Percentiles rank a stretch among this genome's conserved stretches.
phyloP scores from a whole-genome alignment of 35 echinoderm and acorn worm genomes.

The Hemicentrotus pulcherrimus region DNA sequence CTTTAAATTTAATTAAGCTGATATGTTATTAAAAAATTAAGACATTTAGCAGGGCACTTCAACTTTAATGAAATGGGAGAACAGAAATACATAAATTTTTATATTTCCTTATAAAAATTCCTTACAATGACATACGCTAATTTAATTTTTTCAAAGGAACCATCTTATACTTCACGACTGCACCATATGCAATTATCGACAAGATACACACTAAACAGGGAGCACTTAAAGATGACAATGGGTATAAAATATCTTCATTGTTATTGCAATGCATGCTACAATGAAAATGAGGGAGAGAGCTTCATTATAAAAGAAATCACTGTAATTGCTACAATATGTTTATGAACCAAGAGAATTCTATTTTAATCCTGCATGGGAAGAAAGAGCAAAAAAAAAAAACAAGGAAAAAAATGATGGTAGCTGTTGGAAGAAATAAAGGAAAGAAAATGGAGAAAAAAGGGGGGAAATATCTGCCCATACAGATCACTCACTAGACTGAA shows the following conservation, averaged over 20 bases:
- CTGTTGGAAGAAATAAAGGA: constrained; percentile 48
- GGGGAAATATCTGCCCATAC: constrained; percentile 49
- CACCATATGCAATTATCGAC: neutral
- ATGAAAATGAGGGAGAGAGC: neutral
- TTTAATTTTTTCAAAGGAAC: too few relatives aligned
- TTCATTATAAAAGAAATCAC: neutral
- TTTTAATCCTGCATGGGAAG: neutral
- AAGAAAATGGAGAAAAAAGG: constrained; percentile 65
- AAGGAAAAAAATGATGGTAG: neutral
- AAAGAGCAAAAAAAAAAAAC: constrained; percentile 7
- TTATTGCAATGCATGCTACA: neutral
- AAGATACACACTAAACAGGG: neutral
- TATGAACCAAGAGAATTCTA: neutral
- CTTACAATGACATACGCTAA: too few relatives aligned
- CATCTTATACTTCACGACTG: neutral
- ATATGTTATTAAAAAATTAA: too few relatives aligned
- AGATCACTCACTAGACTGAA: constrained; percentile 21
- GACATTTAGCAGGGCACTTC: too few relatives aligned
- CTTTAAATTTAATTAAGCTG: too few relatives aligned
- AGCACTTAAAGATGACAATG: neutral
- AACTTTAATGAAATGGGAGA: too few relatives aligned
- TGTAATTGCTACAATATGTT: neutral
- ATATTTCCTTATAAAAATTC: too few relatives aligned
- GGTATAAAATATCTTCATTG: neutral
- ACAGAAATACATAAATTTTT: too few relatives aligned